These are phyloP conservation scores for Coelogynopora nodosa DNA, from an alignment of 2,888 invertebrate genomes.

Conservation along the genomic window DNA sequence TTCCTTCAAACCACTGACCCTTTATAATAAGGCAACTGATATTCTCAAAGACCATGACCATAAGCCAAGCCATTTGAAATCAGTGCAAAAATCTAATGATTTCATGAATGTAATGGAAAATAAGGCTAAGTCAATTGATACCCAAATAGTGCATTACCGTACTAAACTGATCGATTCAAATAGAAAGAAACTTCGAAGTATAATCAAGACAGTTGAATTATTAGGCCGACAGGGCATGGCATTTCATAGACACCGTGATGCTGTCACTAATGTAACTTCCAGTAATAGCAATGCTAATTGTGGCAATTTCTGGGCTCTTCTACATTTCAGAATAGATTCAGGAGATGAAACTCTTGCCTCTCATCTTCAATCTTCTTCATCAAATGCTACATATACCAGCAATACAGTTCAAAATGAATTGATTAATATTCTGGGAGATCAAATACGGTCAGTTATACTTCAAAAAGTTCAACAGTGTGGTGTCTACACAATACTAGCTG, in stretches of 20 bases:
- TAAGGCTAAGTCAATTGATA: not conserved
- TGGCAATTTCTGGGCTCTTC: not conserved
- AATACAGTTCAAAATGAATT: conserved; percentile 5
- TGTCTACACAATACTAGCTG: not conserved
- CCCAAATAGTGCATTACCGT: not conserved
- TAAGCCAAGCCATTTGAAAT: not conserved
- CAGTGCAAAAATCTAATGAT: conserved; percentile 2
- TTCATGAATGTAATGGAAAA: conserved; percentile 19
- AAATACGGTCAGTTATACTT: not conserved
- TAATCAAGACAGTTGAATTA: not conserved
- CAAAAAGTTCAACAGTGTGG: not conserved
- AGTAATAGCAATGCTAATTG: not conserved
- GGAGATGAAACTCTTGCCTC: not conserved
- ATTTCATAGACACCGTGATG: not conserved
- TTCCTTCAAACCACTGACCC: not conserved
- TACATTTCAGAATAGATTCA: conserved; percentile 9
- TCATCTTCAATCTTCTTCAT: not conserved
- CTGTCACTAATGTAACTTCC: not conserved
- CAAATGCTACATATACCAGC: not conserved
- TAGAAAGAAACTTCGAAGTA: not conserved
- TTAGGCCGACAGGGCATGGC: not conserved
- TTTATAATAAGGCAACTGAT: not conserved
- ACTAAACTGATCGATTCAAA: not conserved
- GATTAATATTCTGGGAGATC: not conserved
- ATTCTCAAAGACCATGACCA: not conserved